Conservation (phyloP, 37 sponge, comb jelly and placozoan genomes). For the Corticium candelabrum region DNA sequence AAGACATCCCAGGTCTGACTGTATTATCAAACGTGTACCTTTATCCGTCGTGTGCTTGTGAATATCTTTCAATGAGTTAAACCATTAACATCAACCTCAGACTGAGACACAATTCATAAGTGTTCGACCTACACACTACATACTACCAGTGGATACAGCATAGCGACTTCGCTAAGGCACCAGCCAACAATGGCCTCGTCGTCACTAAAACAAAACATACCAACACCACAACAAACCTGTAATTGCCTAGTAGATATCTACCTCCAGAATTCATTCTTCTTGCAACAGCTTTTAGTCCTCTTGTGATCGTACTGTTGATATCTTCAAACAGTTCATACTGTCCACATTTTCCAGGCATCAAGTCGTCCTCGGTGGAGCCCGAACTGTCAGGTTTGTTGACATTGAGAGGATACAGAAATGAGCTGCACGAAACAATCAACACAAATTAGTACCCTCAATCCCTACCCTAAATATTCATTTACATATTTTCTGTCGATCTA, state of each 20-base stretch:
- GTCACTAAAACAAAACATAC: too few relatives aligned
- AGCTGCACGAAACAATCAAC: too few relatives aligned
- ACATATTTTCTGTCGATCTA: too few relatives aligned
- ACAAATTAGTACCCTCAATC: too few relatives aligned
- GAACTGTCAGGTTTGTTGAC: background rate
- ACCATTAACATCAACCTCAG: too few relatives aligned
- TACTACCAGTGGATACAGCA: constrained; percentile 18
- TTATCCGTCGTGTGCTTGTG: too few relatives aligned
- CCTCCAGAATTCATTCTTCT: background rate
- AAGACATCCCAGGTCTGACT: too few relatives aligned
- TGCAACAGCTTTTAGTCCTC: background rate
- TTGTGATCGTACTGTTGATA: background rate
- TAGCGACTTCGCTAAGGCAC: constrained; percentile 11
- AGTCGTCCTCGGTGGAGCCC: background rate
- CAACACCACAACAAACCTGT: too few relatives aligned
- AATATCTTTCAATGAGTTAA: too few relatives aligned
- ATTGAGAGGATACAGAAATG: background rate
- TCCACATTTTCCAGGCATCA: background rate
- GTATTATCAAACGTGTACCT: too few relatives aligned
- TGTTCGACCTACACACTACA: background rate
- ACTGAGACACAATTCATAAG: background rate
- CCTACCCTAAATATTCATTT: too few relatives aligned
- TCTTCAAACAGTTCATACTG: background rate
- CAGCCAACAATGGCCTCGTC: background rate
- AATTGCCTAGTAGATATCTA: too few relatives aligned